phyloP scores from a whole-genome alignment of 2,888 invertebrate genomes.

The Hipparchia sbordonii region DNA sequence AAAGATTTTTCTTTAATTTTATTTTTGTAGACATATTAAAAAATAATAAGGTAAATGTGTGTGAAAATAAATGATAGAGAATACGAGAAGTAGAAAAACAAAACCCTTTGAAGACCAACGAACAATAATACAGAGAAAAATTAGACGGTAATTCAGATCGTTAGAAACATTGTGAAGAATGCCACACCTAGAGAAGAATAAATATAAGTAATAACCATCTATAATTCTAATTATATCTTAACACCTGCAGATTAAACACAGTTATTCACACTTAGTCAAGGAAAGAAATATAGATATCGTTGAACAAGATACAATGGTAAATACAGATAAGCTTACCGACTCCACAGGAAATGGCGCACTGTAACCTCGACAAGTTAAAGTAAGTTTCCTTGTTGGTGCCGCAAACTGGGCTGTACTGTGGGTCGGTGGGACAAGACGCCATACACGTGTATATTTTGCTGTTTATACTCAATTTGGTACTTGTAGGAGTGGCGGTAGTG shows the following conservation, averaged over 20 bases:
- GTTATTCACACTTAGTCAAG: no score
- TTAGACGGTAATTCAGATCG: no score
- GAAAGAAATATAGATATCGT: no score
- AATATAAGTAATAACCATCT: no score
- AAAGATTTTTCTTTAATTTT: not conserved
- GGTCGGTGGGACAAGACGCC: conserved; percentile 27
- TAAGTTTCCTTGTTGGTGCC: conserved; percentile 44
- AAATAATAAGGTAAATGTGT: no score
- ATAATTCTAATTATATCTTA: no score
- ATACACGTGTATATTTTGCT: conserved; percentile 20
- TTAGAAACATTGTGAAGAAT: not conserved
- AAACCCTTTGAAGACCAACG: no score
- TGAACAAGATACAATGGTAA: not conserved
- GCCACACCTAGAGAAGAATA: not conserved
- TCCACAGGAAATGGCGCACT: conserved; percentile 45
- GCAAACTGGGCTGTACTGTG: conserved; percentile 41
- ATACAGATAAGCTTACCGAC: conserved; percentile 41
- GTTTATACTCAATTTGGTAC: conserved; percentile 8
- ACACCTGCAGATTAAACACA: no score
- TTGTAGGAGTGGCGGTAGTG: conserved; percentile 3
- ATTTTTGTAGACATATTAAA: no score
- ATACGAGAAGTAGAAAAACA: no score
- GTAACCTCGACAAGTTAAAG: conserved; percentile 40
- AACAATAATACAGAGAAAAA: no score
- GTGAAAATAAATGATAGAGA: no score